Evolutionary conservation across 2,797 vertebrate genomes (phyloP), one percentile per base, ranked within the genome.

Genomic region (Odontamblyopus lacepedii): DNA sequence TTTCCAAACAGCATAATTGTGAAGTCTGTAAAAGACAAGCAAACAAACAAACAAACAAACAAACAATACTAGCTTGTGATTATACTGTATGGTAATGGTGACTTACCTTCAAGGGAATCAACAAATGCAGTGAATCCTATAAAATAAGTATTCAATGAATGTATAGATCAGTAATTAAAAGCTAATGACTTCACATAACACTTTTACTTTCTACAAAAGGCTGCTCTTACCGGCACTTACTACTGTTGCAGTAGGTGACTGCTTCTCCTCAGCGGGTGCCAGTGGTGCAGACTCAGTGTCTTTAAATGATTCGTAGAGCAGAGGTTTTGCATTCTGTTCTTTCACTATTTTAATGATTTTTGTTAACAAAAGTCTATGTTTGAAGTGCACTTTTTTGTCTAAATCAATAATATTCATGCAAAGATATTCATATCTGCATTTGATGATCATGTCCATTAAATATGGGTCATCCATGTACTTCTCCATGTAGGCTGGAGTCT

Each of bases 1-100:
- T 61, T 69, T 4, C 70, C 75, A 32, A 77, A 50, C 7, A 77
- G 29, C 16, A 72, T 13, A 44, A 77, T 69, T 23, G 57, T 69
- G n/a, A 70, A 44, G 13, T 23, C 68, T 70, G 63, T 38, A 27
- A 41, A 32, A 32, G 30, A 32, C 30, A 32, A 32, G n/a, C 12
- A 13, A 8, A 61, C 0, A 61, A 16, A 32, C 4, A 44, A 16
- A 62, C 13, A 62, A 32, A 18, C 1, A 2, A 35, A 35, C 35
- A 35, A 35, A 35, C 35, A 35, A 35, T 8, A 35, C 7, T 7
- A 35, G 35, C 35, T 35, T 7, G 35, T 35, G 8, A 35, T 35
- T 35, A 35, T 1, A 35, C 53, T 56, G 53, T 56, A 9, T 56
- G 55, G 3, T 56, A 1, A 56, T 26, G 55, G 8, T 19, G 19